Conservation (phyloP, 2,888 invertebrate species). For the Lapara coniferarum region DNA sequence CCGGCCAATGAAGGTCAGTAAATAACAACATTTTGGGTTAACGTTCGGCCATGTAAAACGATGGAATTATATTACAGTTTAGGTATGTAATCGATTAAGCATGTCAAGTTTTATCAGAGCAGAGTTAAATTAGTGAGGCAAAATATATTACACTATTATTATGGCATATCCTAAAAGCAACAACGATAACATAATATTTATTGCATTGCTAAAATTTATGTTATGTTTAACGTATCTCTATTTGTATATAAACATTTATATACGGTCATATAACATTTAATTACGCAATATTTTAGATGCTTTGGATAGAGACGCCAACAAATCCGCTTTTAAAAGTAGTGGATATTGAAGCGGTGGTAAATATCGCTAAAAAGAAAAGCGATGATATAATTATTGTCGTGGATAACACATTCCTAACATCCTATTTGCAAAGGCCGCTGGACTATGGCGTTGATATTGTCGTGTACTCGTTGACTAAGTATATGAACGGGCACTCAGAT, state of each 20-base stretch:
- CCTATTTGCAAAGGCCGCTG: constrained; percentile 95
- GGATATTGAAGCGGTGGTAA: constrained; percentile 90
- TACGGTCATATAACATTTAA: neutral
- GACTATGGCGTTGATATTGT: constrained; percentile 95
- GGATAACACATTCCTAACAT: constrained; percentile 97
- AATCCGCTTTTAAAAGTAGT: constrained; percentile 96
- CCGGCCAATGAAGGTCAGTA: neutral
- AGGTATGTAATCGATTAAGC: constrained; percentile 68
- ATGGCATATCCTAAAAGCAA: constrained; percentile 32
- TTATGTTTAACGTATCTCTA: neutral
- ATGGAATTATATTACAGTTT: constrained; percentile 4
- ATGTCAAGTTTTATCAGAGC: constrained; percentile 60
- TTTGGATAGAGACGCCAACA: constrained; percentile 98
- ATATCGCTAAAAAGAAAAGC: constrained; percentile 84
- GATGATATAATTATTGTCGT: constrained; percentile 88
- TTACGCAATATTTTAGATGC: constrained; percentile 79
- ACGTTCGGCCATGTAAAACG: constrained; percentile 4
- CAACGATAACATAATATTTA: constrained; percentile 39
- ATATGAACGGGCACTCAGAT: constrained; percentile 99
- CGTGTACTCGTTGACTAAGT: constrained; percentile 97
- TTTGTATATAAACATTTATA: neutral
- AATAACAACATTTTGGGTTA: constrained; percentile 1
- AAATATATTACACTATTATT: constrained; percentile 33
- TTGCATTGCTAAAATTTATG: constrained; percentile 31
- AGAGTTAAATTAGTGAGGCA: constrained; percentile 36